Base-by-base conservation (phyloP, 2,797 vertebrate genomes). In the Anguilla anguilla region DNA sequence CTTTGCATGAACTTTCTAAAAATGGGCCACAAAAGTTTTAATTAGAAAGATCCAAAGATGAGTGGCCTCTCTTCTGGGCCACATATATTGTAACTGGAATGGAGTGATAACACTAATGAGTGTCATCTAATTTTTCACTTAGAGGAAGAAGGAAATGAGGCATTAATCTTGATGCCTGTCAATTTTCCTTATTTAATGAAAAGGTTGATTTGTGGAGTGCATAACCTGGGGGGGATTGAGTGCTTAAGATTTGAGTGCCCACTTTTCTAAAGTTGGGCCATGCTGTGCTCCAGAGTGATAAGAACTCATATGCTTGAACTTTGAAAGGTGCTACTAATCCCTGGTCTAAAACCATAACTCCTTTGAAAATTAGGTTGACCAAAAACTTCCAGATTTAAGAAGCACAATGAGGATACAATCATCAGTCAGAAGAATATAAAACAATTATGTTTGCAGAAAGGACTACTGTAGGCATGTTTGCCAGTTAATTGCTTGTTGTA, bases 111-210 rank as follows among this genome's bases (percentile, higher is more conserved):
- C 17, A 19, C 57, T 59, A 59, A 59, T 13, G 7, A 74, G 69
- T 74, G 69, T 74, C 28, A 74, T 74, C 69, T 74, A 74, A 74
- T 74, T 74, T 74, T 74, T 74, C 69, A 74, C 69, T 74, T 74
- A 74, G 69, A 35, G 69, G 69, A 11, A 39, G 31, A 39, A 39
- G 69, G 69, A 74, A 74, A 74, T 39, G 69, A 74, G 69, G 69
- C 31, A 74, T 74, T 74, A 74, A 74, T 74, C 69, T 74, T 39
- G 31, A 74, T 17, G 31, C 69, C 13, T 39, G 69, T 74, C 69
- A 74, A 31, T 74, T 74, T 74, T 39, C 69, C 35, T 74, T 74
- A 13, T 74, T 39, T 74, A 31, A 74, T 74, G 31, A 74, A 74
- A 74, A 39, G 31, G 69, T 15, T 35, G 13, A 11, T 39, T 74